Conservation (phyloP, 2,888 invertebrate species). For the Caenorhabditis drosophilae region DNA sequence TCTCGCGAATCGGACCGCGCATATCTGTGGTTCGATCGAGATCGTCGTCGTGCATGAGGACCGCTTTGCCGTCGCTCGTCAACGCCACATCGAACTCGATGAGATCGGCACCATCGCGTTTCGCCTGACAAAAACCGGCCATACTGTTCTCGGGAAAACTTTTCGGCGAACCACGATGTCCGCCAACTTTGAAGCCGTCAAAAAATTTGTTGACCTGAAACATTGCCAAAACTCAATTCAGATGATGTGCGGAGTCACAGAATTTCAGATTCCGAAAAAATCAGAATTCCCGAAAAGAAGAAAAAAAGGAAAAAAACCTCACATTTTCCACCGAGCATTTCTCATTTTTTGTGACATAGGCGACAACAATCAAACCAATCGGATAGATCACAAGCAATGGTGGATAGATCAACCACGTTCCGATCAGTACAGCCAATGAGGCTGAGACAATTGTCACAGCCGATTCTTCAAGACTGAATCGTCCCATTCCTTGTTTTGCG, state of each 20-base stretch:
- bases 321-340: constrained; percentile 27
- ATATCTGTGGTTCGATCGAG: constrained; percentile 73
- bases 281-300: no score
- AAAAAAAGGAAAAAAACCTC: constrained; percentile 3
- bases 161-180: constrained; percentile 65
- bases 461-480: constrained; percentile 37
- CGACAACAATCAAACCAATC: constrained; percentile 12
- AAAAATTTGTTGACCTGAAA: constrained; percentile 61
- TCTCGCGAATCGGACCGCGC: constrained; percentile 55
- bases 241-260: no score
- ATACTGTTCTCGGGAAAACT: constrained; percentile 66
- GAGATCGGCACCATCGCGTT: constrained; percentile 78
- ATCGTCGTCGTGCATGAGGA: constrained; percentile 80
- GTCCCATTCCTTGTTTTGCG: no score
- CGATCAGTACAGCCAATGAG: constrained; percentile 17
- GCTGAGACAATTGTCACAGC: constrained; percentile 20
- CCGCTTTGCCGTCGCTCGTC: constrained; percentile 79
- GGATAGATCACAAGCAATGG: constrained; percentile 20
- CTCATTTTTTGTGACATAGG: constrained; percentile 31
- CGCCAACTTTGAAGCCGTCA: constrained; percentile 62
- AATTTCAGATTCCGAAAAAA: no score
- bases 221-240: no score
- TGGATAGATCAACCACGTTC: constrained; percentile 32
- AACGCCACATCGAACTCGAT: constrained; percentile 81
- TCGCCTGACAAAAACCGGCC: constrained; percentile 74